phyloP scores from a whole-genome alignment of 2,888 invertebrate species.

The Oscheius sp. region DNA sequence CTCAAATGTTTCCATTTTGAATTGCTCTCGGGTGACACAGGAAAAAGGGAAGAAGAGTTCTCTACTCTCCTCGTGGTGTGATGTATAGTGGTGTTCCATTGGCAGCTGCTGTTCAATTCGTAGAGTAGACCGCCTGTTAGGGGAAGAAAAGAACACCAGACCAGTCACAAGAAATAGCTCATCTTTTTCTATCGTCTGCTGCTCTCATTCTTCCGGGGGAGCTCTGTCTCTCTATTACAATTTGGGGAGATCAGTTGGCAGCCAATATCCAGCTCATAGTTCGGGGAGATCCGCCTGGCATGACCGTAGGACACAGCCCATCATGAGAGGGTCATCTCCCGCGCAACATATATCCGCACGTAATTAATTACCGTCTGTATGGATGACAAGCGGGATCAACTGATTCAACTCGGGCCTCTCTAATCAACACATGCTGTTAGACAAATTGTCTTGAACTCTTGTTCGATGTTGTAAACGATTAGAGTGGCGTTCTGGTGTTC shows the following conservation, averaged over 20 bases:
- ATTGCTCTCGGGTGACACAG: conserved; percentile 4
- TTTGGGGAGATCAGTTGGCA: not conserved
- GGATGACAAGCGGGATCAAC: not conserved
- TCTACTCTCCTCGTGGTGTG: conserved; percentile 24
- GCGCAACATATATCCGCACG: not conserved
- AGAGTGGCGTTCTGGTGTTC: conserved; percentile 20
- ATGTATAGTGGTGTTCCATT: conserved; percentile 34
- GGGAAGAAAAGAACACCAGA: conserved; percentile 6
- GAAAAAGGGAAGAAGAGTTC: not conserved
- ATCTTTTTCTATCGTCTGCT: conserved; percentile 30
- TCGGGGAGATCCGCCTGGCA: not conserved
- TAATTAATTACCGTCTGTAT: conserved; percentile 31
- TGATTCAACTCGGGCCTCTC: too few species aligned
- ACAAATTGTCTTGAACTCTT: too few species aligned
- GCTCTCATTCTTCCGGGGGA: not conserved
- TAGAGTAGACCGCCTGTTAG: conserved; percentile 28
- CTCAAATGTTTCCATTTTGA: conserved; percentile 5
- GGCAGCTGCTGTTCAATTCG: conserved; percentile 21
- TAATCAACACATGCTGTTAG: too few species aligned
- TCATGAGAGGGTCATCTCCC: not conserved
- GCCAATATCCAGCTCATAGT: not conserved
- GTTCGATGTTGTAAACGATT: not conserved
- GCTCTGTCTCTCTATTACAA: conserved; percentile 30
- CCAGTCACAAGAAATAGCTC: conserved; percentile 6
- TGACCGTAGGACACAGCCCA: not conserved